These are phyloP conservation scores for Acropternis orthonyx DNA, from an alignment of 2,797 vertebrate species.

Conservation along the genomic window DNA sequence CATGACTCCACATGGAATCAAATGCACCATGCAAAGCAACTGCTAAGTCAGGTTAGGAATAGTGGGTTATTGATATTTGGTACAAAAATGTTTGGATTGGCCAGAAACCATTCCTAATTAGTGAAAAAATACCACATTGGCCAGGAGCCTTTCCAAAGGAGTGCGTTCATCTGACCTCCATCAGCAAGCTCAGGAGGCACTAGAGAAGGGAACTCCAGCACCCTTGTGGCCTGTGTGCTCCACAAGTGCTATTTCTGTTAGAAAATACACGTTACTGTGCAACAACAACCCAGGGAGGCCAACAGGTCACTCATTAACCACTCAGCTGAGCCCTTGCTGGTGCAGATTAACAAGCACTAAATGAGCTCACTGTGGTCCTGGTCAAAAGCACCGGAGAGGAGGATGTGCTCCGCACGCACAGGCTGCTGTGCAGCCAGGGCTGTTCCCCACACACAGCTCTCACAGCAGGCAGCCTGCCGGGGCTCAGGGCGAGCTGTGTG, in stretches of 20 bases:
- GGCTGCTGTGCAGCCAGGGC: not conserved
- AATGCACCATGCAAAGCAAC: not conserved
- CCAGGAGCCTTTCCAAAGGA: not conserved
- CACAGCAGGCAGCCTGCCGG: rapidly evolving
- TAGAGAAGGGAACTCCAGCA: not conserved
- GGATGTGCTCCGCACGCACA: rapidly evolving
- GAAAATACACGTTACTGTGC: not conserved
- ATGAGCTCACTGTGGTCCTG: rapidly evolving
- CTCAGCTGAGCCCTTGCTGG: not conserved
- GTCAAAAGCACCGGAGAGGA: not conserved
- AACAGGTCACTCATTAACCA: not conserved
- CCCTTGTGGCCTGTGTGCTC: not conserved
- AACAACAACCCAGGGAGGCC: not conserved
- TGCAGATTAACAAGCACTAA: not conserved
- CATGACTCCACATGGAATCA: not conserved
- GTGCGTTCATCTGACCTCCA: not conserved
- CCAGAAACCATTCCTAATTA: constrained; percentile 11
- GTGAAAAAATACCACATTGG: not conserved
- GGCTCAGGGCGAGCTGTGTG: rapidly evolving
- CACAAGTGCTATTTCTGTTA: not conserved
- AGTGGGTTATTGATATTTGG: not conserved
- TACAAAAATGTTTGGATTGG: not conserved
- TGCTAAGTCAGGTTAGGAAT: not conserved
- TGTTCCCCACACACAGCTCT: rapidly evolving
- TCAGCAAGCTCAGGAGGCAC: not conserved